Evolutionary conservation across 2,888 invertebrate species (phyloP).

Genomic region (Neocrepidodera transversa): DNA sequence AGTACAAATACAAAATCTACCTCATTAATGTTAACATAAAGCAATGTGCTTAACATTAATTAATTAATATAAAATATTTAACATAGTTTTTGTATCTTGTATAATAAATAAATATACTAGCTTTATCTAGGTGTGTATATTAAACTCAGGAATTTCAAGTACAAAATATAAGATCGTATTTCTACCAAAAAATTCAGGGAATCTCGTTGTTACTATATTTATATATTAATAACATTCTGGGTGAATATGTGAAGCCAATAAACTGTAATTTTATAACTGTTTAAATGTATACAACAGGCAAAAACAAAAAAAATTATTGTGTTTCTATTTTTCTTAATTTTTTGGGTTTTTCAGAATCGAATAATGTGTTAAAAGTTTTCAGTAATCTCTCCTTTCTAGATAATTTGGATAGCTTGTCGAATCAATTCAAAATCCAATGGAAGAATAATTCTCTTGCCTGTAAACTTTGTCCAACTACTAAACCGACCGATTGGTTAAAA

Average conservation of each 20-base stretch:
- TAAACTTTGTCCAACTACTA: too few species aligned
- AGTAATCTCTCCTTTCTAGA: too few species aligned
- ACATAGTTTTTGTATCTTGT: constrained; percentile 49
- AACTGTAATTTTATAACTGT: constrained; percentile 19
- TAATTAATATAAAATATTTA: constrained; percentile 52
- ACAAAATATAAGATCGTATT: constrained; percentile 41
- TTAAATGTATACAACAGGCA: constrained; percentile 21
- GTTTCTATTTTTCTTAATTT: too few species aligned
- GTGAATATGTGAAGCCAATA: constrained; percentile 37
- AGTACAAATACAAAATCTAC: constrained; percentile 56
- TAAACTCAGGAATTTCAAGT: constrained; percentile 50
- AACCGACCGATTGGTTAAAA: too few species aligned
- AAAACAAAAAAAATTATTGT: constrained; percentile 25
- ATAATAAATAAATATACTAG: constrained; percentile 39
- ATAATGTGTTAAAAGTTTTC: too few species aligned
- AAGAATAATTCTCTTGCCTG: too few species aligned
- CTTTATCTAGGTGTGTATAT: constrained; percentile 52
- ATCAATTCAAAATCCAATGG: too few species aligned
- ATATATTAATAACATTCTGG: constrained; percentile 43
- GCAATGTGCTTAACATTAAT: constrained; percentile 40
- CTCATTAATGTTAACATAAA: constrained; percentile 48
- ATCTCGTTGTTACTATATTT: constrained; percentile 42
- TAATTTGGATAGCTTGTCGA: too few species aligned
- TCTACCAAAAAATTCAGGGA: constrained; percentile 45
- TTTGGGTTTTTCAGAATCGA: too few species aligned